Evolutionary conservation across 2,797 vertebrate genomes (phyloP), one percentile per base, ranked within the genome.

Genomic region (Takifugu rubripes): DNA sequence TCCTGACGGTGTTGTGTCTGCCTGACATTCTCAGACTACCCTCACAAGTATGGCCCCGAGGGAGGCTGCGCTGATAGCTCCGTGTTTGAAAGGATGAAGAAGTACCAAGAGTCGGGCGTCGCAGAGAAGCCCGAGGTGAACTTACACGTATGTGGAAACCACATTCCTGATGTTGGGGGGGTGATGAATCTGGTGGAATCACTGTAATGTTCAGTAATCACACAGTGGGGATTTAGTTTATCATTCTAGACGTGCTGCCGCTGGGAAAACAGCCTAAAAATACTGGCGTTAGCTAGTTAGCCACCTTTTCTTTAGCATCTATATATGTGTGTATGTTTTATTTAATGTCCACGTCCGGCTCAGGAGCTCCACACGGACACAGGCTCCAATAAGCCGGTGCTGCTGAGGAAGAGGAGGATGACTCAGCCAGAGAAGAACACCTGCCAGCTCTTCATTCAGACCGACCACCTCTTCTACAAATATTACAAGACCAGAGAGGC

Each of bases 361-460:
- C 78, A 92, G 90, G 85, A 84, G 61, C 63, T 75, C 15, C 56
- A 81, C 54, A 27, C 47, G 0, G 75, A 81, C 27, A 46, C 25
- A 0, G 61, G 24, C 27, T 57, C 54, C 2, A 63, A 72, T 16
- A 90, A 88, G 5, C 90, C 91, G 0, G 87, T 94, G 72, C 78
- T 95, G 67, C 83, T 94, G 77, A 93, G 97, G 78, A 96, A 84
- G 82, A 96, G 88, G 72, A 93, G 97, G 82, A 96, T 96, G 75
- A 89, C 95, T 12, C 92, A 93, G 85, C 92, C 90, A 47, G 95
- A 97, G 84, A 98, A 93, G 75, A 99, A 98, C 81, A 99, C 96
- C 0, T 99, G 96, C 64, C 96, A 98, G 85, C 93, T 99, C 6
- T 99, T 96, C 73, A 98, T 99, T 77, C 97, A 99, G 87, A 98